Evolutionary conservation across 2,797 vertebrate species (phyloP).

Genomic region (Chiroxiphia lanceolata): DNA sequence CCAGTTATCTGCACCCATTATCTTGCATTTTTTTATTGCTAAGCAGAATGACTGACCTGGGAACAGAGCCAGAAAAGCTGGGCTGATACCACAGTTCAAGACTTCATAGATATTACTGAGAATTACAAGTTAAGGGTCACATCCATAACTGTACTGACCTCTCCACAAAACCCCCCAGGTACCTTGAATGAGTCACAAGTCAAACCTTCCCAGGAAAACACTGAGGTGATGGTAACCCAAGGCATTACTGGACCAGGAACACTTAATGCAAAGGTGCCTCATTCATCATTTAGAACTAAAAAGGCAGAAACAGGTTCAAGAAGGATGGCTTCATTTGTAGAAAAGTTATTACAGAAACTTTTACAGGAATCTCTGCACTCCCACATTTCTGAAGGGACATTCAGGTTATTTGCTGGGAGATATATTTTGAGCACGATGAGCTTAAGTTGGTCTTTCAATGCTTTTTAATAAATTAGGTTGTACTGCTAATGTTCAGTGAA

Average conservation of each 20-base stretch:
- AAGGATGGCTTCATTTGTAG: neutral
- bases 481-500: neutral
- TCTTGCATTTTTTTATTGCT: conserved; percentile 47
- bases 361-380: neutral
- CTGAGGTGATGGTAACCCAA: neutral
- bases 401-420: neutral
- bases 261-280: neutral
- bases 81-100: conserved; percentile 2
- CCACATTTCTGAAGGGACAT: neutral
- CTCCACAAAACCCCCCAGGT: neutral
- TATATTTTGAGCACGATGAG: neutral
- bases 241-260: neutral
- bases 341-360: neutral
- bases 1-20: conserved; percentile 49
- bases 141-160: neutral
- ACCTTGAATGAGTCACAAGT: neutral
- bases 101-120: neutral
- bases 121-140: neutral
- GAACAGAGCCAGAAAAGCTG: conserved; percentile 21
- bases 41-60: neutral
- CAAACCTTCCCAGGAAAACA: neutral
- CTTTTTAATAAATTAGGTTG: conserved; percentile 48
- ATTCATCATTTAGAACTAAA: neutral
- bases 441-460: neutral
- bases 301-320: neutral